Base-by-base conservation (phyloP, 1,140 invertebrate species). In the Capitella teleta region DNA sequence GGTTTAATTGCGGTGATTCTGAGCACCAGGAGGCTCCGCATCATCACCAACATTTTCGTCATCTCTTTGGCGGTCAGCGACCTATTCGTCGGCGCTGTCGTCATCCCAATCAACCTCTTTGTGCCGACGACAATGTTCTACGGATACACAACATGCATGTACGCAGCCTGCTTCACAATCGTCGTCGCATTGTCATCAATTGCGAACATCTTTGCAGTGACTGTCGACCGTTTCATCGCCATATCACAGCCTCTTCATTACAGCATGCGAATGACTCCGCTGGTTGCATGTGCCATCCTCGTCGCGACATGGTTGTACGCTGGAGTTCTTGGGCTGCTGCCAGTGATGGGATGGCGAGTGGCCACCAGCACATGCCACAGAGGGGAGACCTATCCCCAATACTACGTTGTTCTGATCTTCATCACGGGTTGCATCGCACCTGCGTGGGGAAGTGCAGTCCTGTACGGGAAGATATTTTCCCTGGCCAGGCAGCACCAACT, bases 191-290 rank as follows among this genome's bases (percentile, higher is more conserved):
- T 87, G 26, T 86, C 38, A 18, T 47, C 45, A 26, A 47, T 47
- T 18, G 10, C 26, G 10, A 24, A 21, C 19, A 19, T 47, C 88
- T 84, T 93, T 1, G 88, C 87, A 2, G 87, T 93, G 3, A 87
- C 86, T 19, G 80, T 91, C 49, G 88, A 93, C 74, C 78, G 88
- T 32, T 92, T 89, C 67, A 90, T 87, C 87, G 87, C 88, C n/a
- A 91, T 92, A 53, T 75, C 91, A 0, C 79, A 87, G 68, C 87
- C 88, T 0, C 85, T 93, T 81, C 82, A 82, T 51, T 93, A 92
- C 66, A 87, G 86, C 0, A 78, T 85, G 51, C 86, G 85, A 62
- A 86, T 90, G 48, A 78, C 83, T 19, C 86, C 85, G 1, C 84
- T 81, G 67, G 87, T 83, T 42, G 84, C 86, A 48, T 81, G 86